Base-by-base conservation (phyloP, 2,888 invertebrate genomes). In the Quadroppia sp. region DNA sequence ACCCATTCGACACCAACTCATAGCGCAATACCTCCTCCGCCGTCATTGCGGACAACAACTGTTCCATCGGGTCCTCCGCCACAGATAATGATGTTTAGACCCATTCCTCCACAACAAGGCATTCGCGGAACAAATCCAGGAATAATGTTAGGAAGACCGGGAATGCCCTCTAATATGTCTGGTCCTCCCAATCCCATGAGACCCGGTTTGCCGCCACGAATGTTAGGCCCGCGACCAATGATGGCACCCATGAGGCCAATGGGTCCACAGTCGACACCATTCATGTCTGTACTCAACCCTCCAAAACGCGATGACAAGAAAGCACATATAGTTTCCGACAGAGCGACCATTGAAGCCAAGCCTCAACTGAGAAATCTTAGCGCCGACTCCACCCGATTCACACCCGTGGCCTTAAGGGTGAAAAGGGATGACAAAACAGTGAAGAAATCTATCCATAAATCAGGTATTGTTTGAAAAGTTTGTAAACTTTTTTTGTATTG, bases 311-410 rank as follows among this genome's bases (percentile, higher is more conserved):
- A 79, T 53, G 79, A 82, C 76, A 80, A 81, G 74, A 77, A 77
- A 36, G 76, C 76, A 30, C 61, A 61, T 59, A n/a, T 61, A 2
- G 59, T 71, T 42, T 59, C 72, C 25, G 79, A 72, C 59, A 71
- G 80, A 53, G 89, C 92, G 23, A 96, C 94, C 0, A 96, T 96
- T 78, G 91, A 93, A 79, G 98, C 97, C 0, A 97, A 97, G 82
- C 97, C 98, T 0, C 96, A 97, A 85, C 94, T 99, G 77, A 87
- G 94, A 78, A 94, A 93, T 83, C 84, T 94, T 45, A 92, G 91
- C 45, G 93, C 92, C 0, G 98, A 99, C 83, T 92, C 97, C 0
- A 99, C 97, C 0, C 86, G 94, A 75, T 97, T 98, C 83, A 90
- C 94, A 67, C 97, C 97, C 0, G 94, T 94, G 0, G 90, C 97